A percentile compares a stretch with the other conserved stretches of the same genome.
Conservation (phyloP, 2,888 invertebrate species). For the Drosophila meridionalis region DNA sequence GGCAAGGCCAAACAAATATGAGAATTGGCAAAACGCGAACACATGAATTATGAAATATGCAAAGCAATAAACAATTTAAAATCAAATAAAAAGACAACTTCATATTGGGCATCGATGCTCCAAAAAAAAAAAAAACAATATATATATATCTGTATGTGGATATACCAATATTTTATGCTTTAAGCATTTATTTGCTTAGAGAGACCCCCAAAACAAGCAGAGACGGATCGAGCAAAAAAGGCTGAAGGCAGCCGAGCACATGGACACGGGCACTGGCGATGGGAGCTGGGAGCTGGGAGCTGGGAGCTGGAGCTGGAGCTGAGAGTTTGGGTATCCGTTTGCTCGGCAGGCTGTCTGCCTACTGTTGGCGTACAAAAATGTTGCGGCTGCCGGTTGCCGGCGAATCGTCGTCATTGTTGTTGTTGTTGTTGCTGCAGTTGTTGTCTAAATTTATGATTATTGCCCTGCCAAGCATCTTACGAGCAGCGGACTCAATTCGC, state of each 20-base stretch:
- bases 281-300: constrained; percentile 12
- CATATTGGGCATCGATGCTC: constrained; percentile 65
- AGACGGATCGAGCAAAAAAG: constrained; percentile 44
- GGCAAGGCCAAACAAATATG: constrained; percentile 51
- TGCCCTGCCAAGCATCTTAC: constrained; percentile 80
- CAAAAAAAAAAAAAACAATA: constrained; percentile 29
- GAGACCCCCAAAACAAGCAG: constrained; percentile 72
- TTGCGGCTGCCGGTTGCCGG: constrained; percentile 69
- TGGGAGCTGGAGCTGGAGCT: neutral
- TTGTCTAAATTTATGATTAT: constrained; percentile 80
- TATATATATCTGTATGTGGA: constrained; percentile 7
- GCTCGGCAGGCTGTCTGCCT: constrained; percentile 62
- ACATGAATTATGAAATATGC: constrained; percentile 75
- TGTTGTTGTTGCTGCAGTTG: constrained; percentile 62
- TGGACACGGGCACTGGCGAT: constrained; percentile 18
- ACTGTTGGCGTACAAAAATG: constrained; percentile 66
- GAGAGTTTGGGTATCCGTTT: constrained; percentile 45
- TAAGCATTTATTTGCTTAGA: constrained; percentile 81
- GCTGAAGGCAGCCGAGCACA: constrained; percentile 35
- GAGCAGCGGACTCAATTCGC: constrained; percentile 78
- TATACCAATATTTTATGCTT: constrained; percentile 77
- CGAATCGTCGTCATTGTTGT: constrained; percentile 17
- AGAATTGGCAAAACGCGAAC: constrained; percentile 27
- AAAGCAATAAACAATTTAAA: constrained; percentile 80
- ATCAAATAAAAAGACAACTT: constrained; percentile 80